phyloP scores from a whole-genome alignment of 2,888 invertebrate species.

The Leucophora obtusa region DNA sequence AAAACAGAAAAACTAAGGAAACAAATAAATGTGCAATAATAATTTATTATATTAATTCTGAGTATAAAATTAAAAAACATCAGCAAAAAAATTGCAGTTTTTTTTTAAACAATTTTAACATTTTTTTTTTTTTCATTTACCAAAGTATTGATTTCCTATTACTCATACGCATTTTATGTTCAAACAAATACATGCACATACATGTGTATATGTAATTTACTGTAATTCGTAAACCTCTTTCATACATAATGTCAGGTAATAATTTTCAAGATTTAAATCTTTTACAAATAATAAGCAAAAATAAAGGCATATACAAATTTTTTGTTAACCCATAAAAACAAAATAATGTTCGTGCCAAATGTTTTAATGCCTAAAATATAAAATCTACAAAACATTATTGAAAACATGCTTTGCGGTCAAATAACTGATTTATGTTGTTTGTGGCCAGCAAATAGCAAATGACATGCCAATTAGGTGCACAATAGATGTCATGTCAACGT shows the following conservation, averaged over 20 bases:
- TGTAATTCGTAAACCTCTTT: neutral
- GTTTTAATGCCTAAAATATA: constrained; percentile 37
- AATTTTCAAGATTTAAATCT: constrained; percentile 50
- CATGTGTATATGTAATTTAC: neutral
- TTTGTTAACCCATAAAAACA: neutral
- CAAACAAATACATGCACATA: neutral
- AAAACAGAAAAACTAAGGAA: no score
- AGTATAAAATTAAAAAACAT: no score
- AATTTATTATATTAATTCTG: no score
- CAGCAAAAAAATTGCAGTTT: no score
- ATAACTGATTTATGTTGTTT: constrained; percentile 62
- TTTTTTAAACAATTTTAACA: no score
- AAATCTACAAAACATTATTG: constrained; percentile 29
- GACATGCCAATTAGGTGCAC: constrained; percentile 64
- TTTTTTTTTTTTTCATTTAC: no score
- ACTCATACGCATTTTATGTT: neutral
- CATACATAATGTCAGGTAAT: constrained; percentile 16
- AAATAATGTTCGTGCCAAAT: constrained; percentile 33
- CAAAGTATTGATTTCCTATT: no score
- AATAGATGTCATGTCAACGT: constrained; percentile 63
- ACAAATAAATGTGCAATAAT: no score
- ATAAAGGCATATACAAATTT: neutral
- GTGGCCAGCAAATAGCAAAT: constrained; percentile 60
- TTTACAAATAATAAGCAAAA: neutral
- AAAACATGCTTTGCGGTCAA: constrained; percentile 50